phyloP scores from a whole-genome alignment of 2,797 vertebrate genomes.

The Bothrops alternatus region DNA sequence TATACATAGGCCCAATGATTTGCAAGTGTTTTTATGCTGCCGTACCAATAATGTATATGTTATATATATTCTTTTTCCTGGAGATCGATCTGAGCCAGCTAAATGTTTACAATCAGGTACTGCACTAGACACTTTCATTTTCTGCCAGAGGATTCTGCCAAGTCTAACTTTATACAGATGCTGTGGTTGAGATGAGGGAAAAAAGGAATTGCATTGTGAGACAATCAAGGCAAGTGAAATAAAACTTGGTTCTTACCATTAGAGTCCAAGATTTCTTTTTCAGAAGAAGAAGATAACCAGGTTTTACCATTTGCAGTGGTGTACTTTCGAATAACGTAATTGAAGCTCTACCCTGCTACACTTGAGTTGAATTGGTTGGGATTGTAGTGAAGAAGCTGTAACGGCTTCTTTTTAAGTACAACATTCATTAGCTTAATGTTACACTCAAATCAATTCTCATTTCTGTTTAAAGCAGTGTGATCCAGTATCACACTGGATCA shows the following conservation, averaged over 20 bases:
- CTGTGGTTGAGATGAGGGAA: slow-evolving; percentile 31
- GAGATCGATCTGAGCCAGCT: slow-evolving; percentile 15
- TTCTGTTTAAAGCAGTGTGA: background rate
- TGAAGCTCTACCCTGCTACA: background rate
- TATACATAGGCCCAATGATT: slow-evolving; percentile 38
- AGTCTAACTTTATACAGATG: slow-evolving; percentile 22
- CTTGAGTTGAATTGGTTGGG: background rate
- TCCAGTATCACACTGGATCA: background rate
- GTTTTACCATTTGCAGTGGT: background rate
- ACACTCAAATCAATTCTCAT: too few species aligned
- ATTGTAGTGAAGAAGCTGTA: background rate
- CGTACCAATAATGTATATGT: slow-evolving; percentile 18
- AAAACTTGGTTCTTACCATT: slow-evolving; percentile 52
- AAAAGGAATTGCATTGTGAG: slow-evolving; percentile 36
- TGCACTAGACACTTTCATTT: slow-evolving; percentile 21
- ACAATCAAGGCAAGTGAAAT: slow-evolving; percentile 50
- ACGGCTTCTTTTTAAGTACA: background rate
- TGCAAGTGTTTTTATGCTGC: slow-evolving; percentile 30
- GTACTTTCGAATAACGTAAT: background rate
- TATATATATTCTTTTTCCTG: background rate
- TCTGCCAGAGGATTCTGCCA: slow-evolving; percentile 22
- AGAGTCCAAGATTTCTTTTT: slow-evolving; percentile 5
- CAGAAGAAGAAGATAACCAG: background rate
- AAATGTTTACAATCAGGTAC: background rate
- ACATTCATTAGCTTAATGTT: background rate